A percentile compares a stretch with the other conserved stretches of the same genome.
phyloP scores from a whole-genome alignment of 2,888 invertebrate species.

The Dusona sp. region DNA sequence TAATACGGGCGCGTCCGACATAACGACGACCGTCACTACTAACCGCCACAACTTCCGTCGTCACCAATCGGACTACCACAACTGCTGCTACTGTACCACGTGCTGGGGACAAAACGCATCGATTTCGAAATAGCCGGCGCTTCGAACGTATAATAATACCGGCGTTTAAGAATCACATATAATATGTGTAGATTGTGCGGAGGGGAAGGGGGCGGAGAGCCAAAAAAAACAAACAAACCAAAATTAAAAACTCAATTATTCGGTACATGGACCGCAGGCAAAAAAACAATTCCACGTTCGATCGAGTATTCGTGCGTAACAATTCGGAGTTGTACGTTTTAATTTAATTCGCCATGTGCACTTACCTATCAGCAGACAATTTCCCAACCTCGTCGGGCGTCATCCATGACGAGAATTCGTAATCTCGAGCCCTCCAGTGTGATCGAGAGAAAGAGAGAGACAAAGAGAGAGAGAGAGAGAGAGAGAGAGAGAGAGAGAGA shows the following conservation, averaged over 20 bases:
- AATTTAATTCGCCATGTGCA: background rate
- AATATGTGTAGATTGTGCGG: background rate
- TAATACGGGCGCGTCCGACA: constrained; percentile 51
- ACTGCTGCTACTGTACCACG: constrained; percentile 38
- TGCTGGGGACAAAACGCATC: constrained; percentile 36
- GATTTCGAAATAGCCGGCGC: constrained; percentile 43
- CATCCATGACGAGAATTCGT: constrained; percentile 55
- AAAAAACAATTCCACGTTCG: constrained; percentile 18
- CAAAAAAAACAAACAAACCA: background rate
- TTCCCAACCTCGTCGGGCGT: constrained; percentile 30
- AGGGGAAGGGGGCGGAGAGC: background rate
- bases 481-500: background rate
- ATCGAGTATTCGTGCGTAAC: background rate
- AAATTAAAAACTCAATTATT: constrained; percentile 2
- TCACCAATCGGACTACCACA: constrained; percentile 28
- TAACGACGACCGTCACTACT: constrained; percentile 58
- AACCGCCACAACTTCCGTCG: constrained; percentile 49
- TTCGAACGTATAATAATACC: background rate
- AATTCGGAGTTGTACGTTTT: background rate
- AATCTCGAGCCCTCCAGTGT: constrained; percentile 28
- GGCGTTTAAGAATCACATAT: background rate
- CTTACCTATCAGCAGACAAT: constrained; percentile 59
- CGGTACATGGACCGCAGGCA: background rate
- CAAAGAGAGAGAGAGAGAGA: constrained; percentile 3
- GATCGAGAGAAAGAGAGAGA: no score